phyloP scores from a whole-genome alignment of 2,797 vertebrate genomes.

The Poeciliopsis presidionis region DNA sequence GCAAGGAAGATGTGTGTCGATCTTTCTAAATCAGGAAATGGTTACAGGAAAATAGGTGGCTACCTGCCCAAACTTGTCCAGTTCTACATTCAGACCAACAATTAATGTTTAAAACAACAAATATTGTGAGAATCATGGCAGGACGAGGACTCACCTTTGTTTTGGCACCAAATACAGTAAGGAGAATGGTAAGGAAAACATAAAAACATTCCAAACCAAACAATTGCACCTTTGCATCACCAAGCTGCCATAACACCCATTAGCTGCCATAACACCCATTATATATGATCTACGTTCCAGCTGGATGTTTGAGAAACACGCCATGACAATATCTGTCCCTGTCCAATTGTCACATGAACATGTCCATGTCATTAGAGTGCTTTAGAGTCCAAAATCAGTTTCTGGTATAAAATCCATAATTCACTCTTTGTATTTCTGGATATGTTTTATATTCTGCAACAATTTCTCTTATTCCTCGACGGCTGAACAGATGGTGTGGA shows the following conservation, averaged over 20 bases:
- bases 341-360: background rate
- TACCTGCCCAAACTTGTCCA: background rate
- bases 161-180: background rate
- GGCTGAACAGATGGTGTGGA: background rate
- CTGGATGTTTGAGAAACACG: background rate
- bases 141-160: background rate
- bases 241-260: background rate
- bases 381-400: background rate
- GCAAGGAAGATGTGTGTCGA: background rate
- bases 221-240: background rate
- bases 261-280: background rate
- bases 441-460: background rate
- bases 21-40: background rate
- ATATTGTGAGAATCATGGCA: background rate
- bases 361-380: background rate
- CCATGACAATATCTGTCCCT: background rate
- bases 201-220: background rate
- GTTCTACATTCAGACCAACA: background rate
- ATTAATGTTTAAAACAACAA: background rate
- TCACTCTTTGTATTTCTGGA: background rate
- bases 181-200: background rate
- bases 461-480: background rate
- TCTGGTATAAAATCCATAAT: background rate
- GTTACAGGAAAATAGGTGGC: background rate
- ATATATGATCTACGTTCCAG: background rate